Evolutionary conservation across 1,140 invertebrate genomes (phyloP), one percentile per base, ranked within the genome.

Genomic region (Pantala flavescens): DNA sequence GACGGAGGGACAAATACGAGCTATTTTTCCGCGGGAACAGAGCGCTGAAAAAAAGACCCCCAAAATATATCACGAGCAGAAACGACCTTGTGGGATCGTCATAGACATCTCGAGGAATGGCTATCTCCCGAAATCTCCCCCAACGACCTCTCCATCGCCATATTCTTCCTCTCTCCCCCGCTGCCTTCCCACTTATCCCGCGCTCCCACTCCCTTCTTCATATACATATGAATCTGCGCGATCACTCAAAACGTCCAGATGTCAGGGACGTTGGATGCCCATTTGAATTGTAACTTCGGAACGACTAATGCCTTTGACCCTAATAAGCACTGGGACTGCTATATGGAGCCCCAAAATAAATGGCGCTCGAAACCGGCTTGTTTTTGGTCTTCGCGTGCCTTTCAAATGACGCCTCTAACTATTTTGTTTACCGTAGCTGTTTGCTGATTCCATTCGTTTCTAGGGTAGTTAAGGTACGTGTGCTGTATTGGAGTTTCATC

Each of bases 201-300:
- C 49, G 12, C 49, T 21, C 49, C 28, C 28, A 36, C 28, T 36
- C 28, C 49, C 49, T 21, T 19, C 14, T 21, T 63, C 49, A 63
- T 63, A 63, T 63, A 21, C 49, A 63, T 63, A 63, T 63, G 49
- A 63, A 63, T 63, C 49, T 21, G 14, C 12, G 49, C 49, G 12
- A 63, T 63, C 49, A 63, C n/a, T 63, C 49, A 63, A 63, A 16
- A 63, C 49, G 49, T 63, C 49, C 49, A 21, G 49, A 19, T 12
- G 49, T 63, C 16, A 63, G 49, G 49, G 49, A 63, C 49, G 49
- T 63, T 5, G 49, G 16, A 7, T 21, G n/a, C 49, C 49, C 49
- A 63, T 63, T 63, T 63, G 49, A 63, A 63, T 63, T 63, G 49
- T 63, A 63, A 63, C 49, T 63, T 63, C 49, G 49, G 49, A 63